A percentile compares a stretch with the other conserved stretches of the same genome.
Evolutionary conservation across 2,888 invertebrate genomes (phyloP).

Genomic region (Aspidiotus rigidus): DNA sequence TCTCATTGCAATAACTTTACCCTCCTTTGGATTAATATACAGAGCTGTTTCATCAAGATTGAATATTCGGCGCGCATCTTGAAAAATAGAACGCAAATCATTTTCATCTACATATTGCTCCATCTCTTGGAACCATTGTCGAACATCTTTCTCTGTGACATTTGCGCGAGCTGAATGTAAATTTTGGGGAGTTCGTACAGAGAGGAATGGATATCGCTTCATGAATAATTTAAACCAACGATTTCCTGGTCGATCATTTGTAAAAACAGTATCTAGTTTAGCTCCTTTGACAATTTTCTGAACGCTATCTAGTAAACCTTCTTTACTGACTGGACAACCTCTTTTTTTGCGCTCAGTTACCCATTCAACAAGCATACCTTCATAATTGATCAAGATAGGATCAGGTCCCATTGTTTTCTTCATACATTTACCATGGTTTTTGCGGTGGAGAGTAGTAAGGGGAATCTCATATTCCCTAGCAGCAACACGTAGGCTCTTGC

Average conservation of each 20-base stretch:
- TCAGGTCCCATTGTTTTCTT: neutral
- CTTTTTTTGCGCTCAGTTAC: neutral
- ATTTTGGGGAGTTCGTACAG: neutral
- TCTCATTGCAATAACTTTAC: neutral
- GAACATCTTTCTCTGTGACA: constrained; percentile 1
- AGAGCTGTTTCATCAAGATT: constrained; percentile 18
- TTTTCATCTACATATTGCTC: constrained; percentile 6
- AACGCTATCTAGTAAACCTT: neutral
- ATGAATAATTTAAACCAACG: constrained; percentile 19
- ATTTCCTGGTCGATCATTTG: constrained; percentile 11
- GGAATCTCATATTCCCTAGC: neutral
- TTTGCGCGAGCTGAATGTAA: neutral
- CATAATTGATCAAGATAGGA: neutral
- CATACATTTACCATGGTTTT: neutral
- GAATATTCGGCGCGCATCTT: constrained; percentile 3
- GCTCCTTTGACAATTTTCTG: neutral
- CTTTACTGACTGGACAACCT: constrained; percentile 3
- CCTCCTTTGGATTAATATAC: neutral
- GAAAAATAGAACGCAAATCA: neutral
- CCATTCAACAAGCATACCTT: neutral
- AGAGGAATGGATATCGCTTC: constrained; percentile 3
- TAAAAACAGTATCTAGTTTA: neutral
- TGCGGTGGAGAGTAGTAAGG: neutral
- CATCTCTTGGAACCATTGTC: constrained; percentile 3
- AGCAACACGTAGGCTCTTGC: neutral